These are phyloP conservation scores for Palloptera scutellata DNA, from an alignment of 2,888 invertebrate species.

Conservation along the genomic window DNA sequence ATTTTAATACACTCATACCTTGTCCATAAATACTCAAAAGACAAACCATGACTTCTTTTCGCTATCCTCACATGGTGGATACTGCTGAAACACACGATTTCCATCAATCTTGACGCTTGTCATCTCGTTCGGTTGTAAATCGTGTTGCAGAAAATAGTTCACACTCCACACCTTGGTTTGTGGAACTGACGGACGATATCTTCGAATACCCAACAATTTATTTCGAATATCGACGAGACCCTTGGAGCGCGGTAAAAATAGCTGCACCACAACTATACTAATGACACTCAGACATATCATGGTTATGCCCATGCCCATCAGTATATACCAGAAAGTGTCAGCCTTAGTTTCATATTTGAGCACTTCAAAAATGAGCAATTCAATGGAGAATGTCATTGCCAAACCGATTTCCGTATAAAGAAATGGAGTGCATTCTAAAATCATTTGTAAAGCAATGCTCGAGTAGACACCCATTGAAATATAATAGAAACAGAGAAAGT, in stretches of 20 bases:
- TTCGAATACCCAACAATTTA: slow-evolving; percentile 50
- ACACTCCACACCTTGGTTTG: slow-evolving; percentile 53
- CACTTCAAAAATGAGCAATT: slow-evolving; percentile 46
- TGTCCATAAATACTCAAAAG: no score
- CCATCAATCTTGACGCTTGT: slow-evolving; percentile 47
- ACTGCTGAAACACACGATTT: slow-evolving; percentile 52
- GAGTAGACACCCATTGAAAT: slow-evolving; percentile 50
- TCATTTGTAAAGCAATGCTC: slow-evolving; percentile 51
- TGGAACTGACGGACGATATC: slow-evolving; percentile 39
- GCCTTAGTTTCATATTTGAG: slow-evolving; percentile 47
- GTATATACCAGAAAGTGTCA: slow-evolving; percentile 42
- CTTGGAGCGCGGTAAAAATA: slow-evolving; percentile 47
- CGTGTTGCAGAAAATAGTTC: slow-evolving; percentile 51
- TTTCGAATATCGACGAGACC: slow-evolving; percentile 55
- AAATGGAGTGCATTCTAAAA: slow-evolving; percentile 54
- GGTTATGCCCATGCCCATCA: slow-evolving; percentile 44
- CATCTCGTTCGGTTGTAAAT: slow-evolving; percentile 48
- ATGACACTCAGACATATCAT: slow-evolving; percentile 42
- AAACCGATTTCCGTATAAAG: slow-evolving; percentile 51
- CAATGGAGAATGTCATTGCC: slow-evolving; percentile 43
- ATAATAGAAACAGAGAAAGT: slow-evolving; percentile 54
- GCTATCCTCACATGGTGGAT: slow-evolving; percentile 37
- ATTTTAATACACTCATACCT: no score
- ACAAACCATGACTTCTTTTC: no score
- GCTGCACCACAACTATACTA: slow-evolving; percentile 44